Conservation (phyloP, 2,113 vertebrate species). For the Cyprinodon tularosa region DNA sequence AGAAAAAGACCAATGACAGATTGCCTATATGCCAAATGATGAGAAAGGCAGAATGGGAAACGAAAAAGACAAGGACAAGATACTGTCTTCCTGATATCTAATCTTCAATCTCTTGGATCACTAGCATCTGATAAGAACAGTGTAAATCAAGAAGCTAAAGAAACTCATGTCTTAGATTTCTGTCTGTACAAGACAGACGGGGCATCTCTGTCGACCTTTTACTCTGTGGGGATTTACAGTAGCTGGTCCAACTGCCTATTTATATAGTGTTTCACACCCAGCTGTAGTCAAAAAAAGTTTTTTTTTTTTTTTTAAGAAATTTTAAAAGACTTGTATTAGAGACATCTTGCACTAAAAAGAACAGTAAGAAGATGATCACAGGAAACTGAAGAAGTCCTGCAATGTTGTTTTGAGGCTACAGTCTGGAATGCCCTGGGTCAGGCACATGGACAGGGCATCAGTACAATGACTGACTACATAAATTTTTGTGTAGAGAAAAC, state of each 20-base stretch:
- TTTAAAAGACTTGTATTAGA: no score
- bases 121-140: slow-evolving; percentile 70
- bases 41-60: slow-evolving; percentile 33
- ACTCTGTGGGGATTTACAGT: slow-evolving; percentile 48
- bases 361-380: no score
- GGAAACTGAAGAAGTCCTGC: no score
- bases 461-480: no score
- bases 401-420: no score
- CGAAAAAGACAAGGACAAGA: slow-evolving; percentile 67
- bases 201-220: slow-evolving; percentile 47
- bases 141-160: slow-evolving; percentile 65
- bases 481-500: no score
- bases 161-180: slow-evolving; percentile 51
- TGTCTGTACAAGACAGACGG: slow-evolving; percentile 53
- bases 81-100: slow-evolving; percentile 55
- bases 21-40: slow-evolving; percentile 50
- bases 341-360: no score
- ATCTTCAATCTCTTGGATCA: slow-evolving; percentile 69
- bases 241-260: slow-evolving; percentile 21
- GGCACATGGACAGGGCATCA: no score
- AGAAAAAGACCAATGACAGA: slow-evolving; percentile 57
- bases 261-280: background rate
- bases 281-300: no score
- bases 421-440: no score
- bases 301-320: no score